Evolutionary conservation across 2,113 vertebrate genomes (phyloP).

Genomic region (Jacana jacana): DNA sequence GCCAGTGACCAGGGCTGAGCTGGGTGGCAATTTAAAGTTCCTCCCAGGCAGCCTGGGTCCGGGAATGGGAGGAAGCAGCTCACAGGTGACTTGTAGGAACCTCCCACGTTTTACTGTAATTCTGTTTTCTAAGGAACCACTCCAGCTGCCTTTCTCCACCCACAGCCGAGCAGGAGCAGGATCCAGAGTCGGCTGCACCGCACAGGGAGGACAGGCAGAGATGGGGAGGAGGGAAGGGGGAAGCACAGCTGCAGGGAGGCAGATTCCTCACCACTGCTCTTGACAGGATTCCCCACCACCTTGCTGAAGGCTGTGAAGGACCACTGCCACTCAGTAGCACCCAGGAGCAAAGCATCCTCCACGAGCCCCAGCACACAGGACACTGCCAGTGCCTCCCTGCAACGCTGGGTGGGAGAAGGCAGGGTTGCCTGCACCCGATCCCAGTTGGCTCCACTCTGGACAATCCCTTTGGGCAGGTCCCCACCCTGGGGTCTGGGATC

Average conservation of each 20-base stretch:
- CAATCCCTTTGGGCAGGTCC: neutral
- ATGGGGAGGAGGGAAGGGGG: neutral
- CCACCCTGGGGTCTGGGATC: rapidly evolving
- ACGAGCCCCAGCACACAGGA: rapidly evolving
- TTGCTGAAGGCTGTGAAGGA: neutral
- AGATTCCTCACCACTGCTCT: neutral
- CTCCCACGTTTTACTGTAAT: conserved; percentile 20
- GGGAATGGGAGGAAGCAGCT: conserved; percentile 31
- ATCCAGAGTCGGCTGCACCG: neutral
- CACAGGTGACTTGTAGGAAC: neutral
- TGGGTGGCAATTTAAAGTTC: neutral
- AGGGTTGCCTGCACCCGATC: neutral
- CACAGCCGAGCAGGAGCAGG: neutral
- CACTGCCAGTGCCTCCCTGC: neutral
- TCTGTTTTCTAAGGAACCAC: neutral
- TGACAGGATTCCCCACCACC: neutral
- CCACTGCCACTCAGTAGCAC: neutral
- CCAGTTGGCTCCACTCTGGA: rapidly evolving
- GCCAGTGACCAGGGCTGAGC: neutral
- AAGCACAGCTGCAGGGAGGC: neutral
- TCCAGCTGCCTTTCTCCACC: neutral
- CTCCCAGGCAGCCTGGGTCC: neutral
- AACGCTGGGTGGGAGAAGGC: neutral
- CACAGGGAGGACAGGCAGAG: rapidly evolving
- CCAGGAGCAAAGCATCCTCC: too few species aligned